Base-by-base conservation (phyloP, 2,797 vertebrate genomes). In the Melanotaenia boesemani region DNA sequence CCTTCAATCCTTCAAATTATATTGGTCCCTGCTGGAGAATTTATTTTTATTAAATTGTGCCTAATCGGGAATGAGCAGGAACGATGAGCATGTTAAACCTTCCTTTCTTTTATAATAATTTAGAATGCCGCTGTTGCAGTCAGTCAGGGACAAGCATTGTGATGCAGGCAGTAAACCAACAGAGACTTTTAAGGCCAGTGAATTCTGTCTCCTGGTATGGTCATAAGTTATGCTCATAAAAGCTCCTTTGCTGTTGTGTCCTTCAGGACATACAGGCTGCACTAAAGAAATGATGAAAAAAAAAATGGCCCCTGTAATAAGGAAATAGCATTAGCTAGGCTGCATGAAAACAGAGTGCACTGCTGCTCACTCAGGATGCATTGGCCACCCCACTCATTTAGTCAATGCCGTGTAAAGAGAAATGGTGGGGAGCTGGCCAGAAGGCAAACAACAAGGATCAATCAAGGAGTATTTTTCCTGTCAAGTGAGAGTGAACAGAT, bases 271-370 rank as follows among this genome's bases (percentile, higher is more conserved):
- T 80, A 74, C 20, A 56, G 62, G 50, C 63, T 59, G 55, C 69
- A 64, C 68, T 65, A 30, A 65, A 79, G 74, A 60, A 71, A 63
- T 65, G 58, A 36, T 48, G 4, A 46, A 36, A 34, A 37, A 56
- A 77, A 66, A 65, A 58, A 67, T 52, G 26, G 46, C 52, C 63
- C 39, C n/a, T 9, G 68, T 72, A 63, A 61, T 83, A 79, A 86
- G 76, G 63, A 89, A 89, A 87, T 60, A 60, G 64, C 76, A 72
- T 79, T 69, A 79, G 67, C 70, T 50, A 69, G 77, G 73, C 78
- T 20, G 71, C 59, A 41, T 46, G 77, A 72, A 86, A 70, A 24
- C 79, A 55, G 78, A 76, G 61, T 41, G 65, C 34, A 70, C 11
- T 67, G 66, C 64, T 44, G 70, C 71, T 69, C 66, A 46, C 62